These are phyloP conservation scores for Aeoliscus strigatus DNA, from an alignment of 2,797 vertebrate genomes.

Conservation along the genomic window DNA sequence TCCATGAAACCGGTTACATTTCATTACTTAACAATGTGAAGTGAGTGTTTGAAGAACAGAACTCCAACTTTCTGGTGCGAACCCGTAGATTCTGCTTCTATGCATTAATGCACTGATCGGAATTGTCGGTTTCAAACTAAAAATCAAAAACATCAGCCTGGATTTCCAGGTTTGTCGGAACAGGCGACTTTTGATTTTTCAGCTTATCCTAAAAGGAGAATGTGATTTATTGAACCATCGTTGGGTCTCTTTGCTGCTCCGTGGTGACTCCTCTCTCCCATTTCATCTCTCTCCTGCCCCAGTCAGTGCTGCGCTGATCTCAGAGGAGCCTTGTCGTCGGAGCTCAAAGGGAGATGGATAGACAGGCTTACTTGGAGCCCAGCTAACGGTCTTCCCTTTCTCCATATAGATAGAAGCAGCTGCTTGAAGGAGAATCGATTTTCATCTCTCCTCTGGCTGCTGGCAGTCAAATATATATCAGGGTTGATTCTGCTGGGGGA, in stretches of 20 bases:
- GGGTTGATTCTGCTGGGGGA: conserved; percentile 58
- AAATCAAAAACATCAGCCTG: no score
- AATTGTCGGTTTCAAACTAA: no score
- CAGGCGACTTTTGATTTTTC: no score
- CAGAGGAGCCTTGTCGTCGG: conserved; percentile 45
- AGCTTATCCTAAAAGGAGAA: no score
- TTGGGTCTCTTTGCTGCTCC: neutral
- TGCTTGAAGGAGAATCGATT: conserved; percentile 70
- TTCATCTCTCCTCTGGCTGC: conserved; percentile 64
- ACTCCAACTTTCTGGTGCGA: no score
- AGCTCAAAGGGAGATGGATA: conserved; percentile 66
- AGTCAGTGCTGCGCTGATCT: conserved; percentile 39
- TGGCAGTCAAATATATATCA: conserved; percentile 65
- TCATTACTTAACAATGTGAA: no score
- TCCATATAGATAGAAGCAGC: conserved; percentile 57
- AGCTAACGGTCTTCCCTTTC: conserved; percentile 56
- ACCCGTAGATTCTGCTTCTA: no score
- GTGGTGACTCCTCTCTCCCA: neutral
- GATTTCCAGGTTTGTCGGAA: no score
- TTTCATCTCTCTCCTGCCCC: conserved; percentile 20
- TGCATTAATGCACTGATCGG: no score
- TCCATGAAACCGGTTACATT: no score
- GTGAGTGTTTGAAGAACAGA: no score
- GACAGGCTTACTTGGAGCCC: conserved; percentile 54
- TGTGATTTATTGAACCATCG: no score